Evolutionary conservation across 2,888 invertebrate species (phyloP), one percentile per base, ranked within the genome.

Genomic region (Trichacis sp.): DNA sequence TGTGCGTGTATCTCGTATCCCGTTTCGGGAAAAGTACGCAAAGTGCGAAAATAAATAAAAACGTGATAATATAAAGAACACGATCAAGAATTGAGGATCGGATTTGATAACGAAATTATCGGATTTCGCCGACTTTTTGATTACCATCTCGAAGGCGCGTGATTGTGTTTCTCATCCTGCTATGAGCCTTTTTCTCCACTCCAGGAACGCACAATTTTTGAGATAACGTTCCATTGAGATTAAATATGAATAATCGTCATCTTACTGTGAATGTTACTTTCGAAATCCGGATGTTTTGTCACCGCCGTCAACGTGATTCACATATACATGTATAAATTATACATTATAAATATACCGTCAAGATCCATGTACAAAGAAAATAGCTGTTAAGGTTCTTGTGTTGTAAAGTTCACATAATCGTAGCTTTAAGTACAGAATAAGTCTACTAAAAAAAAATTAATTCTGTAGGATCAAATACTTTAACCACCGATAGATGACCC

Each of bases 391-490:
- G 80, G 73, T 80, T 80, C 79, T 83, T 83, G 83, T 83, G 83
- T 83, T 83, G 83, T 83, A 83, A 84, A 84, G 80, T 83, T 82
- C 79, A 83, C 82, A 80, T 83, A 83, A 83, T 81, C 82, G 81
- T 84, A 83, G 81, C 77, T 80, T 79, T 83, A 83, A 75, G 68
- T 79, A 80, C 76, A 76, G 77, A 77, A 77, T 79, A 82, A 79
- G 77, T 79, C 77, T 80, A 78, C 77, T 79, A 77, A 78, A 75
- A 33, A 11, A 73, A 77, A 75, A 71, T 74, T 74, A 76, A 75
- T 68, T 65, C 71, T 73, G 78, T 80, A 76, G 77, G 77, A 68
- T 70, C 75, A 76, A 80, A 73, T 9, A 78, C 79, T 81, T 77
- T 79, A 80, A 77, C 77, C 79, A 81, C 79, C 79, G 78, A 82